Base-by-base conservation (phyloP, 2,888 invertebrate species). In the Lepidocyrtinus sp. region DNA sequence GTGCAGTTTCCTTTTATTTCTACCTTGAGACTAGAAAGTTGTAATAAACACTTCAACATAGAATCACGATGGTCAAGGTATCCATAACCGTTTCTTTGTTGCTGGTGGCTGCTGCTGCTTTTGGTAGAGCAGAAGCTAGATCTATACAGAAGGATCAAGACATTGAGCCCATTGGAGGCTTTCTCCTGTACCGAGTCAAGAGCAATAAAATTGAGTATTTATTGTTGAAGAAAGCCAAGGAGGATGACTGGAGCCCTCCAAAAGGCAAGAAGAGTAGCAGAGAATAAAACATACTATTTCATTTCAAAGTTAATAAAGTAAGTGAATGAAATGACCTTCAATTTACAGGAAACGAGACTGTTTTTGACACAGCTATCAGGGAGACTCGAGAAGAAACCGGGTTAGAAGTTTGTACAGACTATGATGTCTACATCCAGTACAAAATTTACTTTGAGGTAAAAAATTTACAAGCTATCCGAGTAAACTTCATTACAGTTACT, bases 211-310 rank as follows among this genome's bases (percentile, higher is more conserved):
- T 70, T 55, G 74, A 82, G 25, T 82, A 71, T 63, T 62, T 82
- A 45, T 59, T 82, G 1, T 15, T 82, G 55, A 78, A 82, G 46
- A 82, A 82, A 50, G 78, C 67, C 12, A 50, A 68, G 1, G 82
- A 82, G 59, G 75, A 75, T 27, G 82, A 82, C 75, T 82, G 82
- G 82, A 74, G 74, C 45, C 77, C 77, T 2, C 78, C 78, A 19
- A 82, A 82, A 78, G 80, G 80, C 75, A 73, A 36, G 12, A 36
- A 36, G 5, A 36, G 7, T 9, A 9, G 12, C 36, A 17, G 5
- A 69, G 9, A 12, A 19, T 12, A 45, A n/a, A n/a, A n/a, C n/a
- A n/a, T n/a, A n/a, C n/a, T n/a, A n/a, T n/a, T n/a, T n/a, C n/a
- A n/a, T n/a, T n/a, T n/a, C n/a, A n/a, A n/a, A n/a, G n/a, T n/a